These are phyloP conservation scores for Liopterus haemorrhoidalis DNA, from an alignment of 2,888 invertebrate species.

Conservation along the genomic window DNA sequence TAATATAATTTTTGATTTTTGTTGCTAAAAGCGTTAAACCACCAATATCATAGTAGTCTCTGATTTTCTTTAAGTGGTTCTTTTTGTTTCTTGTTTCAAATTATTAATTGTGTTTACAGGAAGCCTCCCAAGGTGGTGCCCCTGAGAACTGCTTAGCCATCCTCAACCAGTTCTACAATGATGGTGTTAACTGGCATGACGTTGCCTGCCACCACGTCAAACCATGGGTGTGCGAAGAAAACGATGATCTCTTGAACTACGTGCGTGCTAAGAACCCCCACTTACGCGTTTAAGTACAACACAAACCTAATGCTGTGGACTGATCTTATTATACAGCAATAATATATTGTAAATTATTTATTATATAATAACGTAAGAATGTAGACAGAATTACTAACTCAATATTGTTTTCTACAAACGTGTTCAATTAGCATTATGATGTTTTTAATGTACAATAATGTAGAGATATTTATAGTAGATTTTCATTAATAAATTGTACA, in stretches of 20 bases:
- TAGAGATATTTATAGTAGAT: too few relatives aligned
- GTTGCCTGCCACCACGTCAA: constrained; percentile 88
- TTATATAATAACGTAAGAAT: too few relatives aligned
- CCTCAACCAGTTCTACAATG: constrained; percentile 85
- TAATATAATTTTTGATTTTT: too few relatives aligned
- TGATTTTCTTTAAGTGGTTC: too few relatives aligned
- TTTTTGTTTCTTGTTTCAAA: too few relatives aligned
- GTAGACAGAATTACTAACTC: too few relatives aligned
- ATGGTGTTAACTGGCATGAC: constrained; percentile 87
- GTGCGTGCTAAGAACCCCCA: constrained; percentile 77
- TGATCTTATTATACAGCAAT: constrained; percentile 23
- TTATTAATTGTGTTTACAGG: constrained; percentile 43
- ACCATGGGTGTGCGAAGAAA: constrained; percentile 84
- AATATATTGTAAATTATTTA: constrained; percentile 22
- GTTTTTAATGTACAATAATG: too few relatives aligned
- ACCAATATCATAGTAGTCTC: too few relatives aligned
- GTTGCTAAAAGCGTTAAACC: too few relatives aligned
- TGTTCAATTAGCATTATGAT: too few relatives aligned
- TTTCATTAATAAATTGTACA: too few relatives aligned
- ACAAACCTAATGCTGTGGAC: constrained; percentile 25
- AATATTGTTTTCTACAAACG: too few relatives aligned
- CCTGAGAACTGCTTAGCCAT: constrained; percentile 81
- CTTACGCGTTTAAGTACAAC: constrained; percentile 56
- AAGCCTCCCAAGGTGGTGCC: constrained; percentile 75
- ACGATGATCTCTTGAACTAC: constrained; percentile 78